Base-by-base conservation (phyloP, 2,888 invertebrate genomes). In the Pachycephus smyrnensis region DNA sequence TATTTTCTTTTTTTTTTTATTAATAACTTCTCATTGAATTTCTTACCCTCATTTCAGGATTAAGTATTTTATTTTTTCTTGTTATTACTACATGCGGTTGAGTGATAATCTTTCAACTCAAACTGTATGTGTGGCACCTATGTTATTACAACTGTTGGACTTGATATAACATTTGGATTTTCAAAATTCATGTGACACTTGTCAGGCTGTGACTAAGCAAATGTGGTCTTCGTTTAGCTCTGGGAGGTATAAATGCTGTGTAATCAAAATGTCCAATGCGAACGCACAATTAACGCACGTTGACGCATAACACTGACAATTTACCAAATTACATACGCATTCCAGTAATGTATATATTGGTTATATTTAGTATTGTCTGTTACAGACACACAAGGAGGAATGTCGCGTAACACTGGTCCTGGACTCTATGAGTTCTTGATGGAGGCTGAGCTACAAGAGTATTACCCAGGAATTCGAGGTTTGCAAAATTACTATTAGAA, bases 391-490 rank as follows among this genome's bases (percentile, higher is more conserved):
- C 90, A 90, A 85, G 88, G 89, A 83, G 91, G 88, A 83, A 90
- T 91, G 88, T 88, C 91, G 82, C 91, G 91, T 31, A 91, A 88
- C 83, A 86, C 86, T 83, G 94, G 94, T 69, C 95, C 94, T 74
- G 96, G 96, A 83, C 93, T 96, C 83, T 96, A 96, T 91, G 98
- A 98, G 92, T 98, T 98, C 92, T 95, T 99, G 84, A 95, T 96
- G 90, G 98, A 98, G 93, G 98, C 98, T 73, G 98, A 98, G 92
- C 94, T 99, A 76, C 96, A 96, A 88, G 98, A 98, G 90, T 99
- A 99, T 93, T 97, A 97, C 91, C 92, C 93, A 81, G 93, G 93
- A 15, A 91, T 91, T 82, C 87, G 88, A 86, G 90, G 91, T 91
- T 77, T 12, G 75, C 77, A 89, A 12, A 71, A 68, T 55, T 23